Conservation (phyloP, 2,113 vertebrate genomes). For the Plestiodon gilberti region DNA sequence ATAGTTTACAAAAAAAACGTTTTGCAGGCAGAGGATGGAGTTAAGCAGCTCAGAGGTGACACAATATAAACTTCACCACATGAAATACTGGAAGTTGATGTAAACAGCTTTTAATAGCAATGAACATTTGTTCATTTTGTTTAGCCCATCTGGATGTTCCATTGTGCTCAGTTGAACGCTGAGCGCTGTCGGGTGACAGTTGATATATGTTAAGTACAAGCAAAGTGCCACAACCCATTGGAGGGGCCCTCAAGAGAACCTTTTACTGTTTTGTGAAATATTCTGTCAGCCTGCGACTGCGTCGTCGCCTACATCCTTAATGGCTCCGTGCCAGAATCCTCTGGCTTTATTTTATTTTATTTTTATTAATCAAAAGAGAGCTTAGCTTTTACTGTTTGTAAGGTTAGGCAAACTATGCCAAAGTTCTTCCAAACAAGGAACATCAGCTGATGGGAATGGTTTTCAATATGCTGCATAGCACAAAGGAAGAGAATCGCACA, state of each 20-base stretch:
- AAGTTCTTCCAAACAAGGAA: constrained; percentile 73
- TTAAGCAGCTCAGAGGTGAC: constrained; percentile 69
- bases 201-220: constrained; percentile 85
- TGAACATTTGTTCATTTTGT: constrained; percentile 83
- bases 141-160: constrained; percentile 90
- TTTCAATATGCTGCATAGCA: constrained; percentile 63
- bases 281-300: constrained; percentile 61
- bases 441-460: constrained; percentile 66
- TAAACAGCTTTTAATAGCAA: constrained; percentile 91
- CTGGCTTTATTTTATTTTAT: constrained; percentile 19
- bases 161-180: constrained; percentile 81
- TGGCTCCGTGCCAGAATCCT: constrained; percentile 75
- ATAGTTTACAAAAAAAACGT: constrained; percentile 65
- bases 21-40: constrained; percentile 17
- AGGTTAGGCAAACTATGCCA: constrained; percentile 79
- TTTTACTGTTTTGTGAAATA: constrained; percentile 71
- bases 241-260: constrained; percentile 75
- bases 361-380: constrained; percentile 71
- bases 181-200: constrained; percentile 80
- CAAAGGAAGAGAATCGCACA: constrained; percentile 57
- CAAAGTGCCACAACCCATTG: constrained; percentile 75
- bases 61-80: constrained; percentile 78
- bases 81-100: constrained; percentile 87
- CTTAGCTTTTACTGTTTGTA: constrained; percentile 74
- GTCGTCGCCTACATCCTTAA: constrained; percentile 75